Percentiles rank a stretch among this genome's conserved stretches.
These are phyloP conservation scores for Ptilonorhynchus violaceus DNA, from an alignment of 2,113 vertebrate genomes.

Conservation along the genomic window DNA sequence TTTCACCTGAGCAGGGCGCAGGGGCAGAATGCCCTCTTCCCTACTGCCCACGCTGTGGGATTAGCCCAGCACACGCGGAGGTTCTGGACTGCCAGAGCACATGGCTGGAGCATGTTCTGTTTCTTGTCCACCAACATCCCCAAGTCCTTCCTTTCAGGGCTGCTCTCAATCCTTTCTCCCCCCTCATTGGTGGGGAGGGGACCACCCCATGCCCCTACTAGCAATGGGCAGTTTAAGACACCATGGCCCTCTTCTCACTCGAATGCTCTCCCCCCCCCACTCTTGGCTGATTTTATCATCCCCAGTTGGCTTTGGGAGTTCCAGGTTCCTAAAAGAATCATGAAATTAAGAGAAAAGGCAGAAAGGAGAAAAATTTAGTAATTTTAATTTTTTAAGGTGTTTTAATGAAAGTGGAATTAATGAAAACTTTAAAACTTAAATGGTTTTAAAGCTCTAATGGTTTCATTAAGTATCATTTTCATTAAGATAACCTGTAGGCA, in stretches of 20 bases:
- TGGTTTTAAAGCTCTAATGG: not conserved
- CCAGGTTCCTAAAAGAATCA: not conserved
- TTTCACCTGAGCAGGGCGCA: not conserved
- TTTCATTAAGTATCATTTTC: not conserved
- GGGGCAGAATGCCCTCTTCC: not conserved
- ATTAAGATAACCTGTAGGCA: not conserved
- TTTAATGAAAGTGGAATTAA: not conserved
- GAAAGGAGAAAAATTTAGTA: not conserved
- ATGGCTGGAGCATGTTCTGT: not conserved
- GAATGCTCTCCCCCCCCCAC: not conserved
- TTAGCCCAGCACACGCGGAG: not conserved
- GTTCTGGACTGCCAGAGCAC: not conserved
- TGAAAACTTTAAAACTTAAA: not conserved
- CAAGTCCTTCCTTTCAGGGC: not conserved
- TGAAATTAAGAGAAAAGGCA: not conserved
- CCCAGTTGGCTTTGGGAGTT: not conserved
- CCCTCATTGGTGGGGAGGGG: rapidly evolving
- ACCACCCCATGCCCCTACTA: rapidly evolving
- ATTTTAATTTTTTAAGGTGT: not conserved
- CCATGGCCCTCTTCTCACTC: not conserved
- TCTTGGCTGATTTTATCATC: not conserved
- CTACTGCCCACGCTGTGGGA: not conserved
- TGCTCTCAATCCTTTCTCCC: not conserved
- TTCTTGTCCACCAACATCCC: not conserved
- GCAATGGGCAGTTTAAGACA: not conserved